Evolutionary conservation across 2,888 invertebrate species (phyloP), one percentile per base, ranked within the genome.

Genomic region (Melanargia galathea): DNA sequence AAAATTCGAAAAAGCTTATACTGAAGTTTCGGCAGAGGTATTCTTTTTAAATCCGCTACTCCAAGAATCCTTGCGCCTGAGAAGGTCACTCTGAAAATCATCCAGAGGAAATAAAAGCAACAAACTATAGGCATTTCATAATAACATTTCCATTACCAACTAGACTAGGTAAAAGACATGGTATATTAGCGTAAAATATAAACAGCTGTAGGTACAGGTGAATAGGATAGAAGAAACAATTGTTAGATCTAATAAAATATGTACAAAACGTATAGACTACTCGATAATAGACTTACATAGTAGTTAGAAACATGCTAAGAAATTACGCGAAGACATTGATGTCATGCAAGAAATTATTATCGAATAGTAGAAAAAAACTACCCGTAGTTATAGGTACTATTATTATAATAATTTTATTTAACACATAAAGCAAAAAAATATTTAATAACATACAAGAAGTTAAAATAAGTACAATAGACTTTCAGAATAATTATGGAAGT

Each of bases 1-100:
- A 30, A 48, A 22, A 35, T 58, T 58, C 30, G 40, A 56, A 49
- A 52, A 46, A 45, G 54, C 49, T 87, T 87, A 92, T 70, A 92
- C 92, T 73, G 92, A 91, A 57, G 92, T 92, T 86, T 92, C 92
- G 71, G 92, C 88, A 24, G 92, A 91, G 4, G 80, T 77, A 72
- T 78, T 82, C 76, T 87, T 89, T 68, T 80, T 85, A 75, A 82
- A 82, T 87, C 81, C 82, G 64, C 83, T 82, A 75, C 87, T 86
- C 92, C 92, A 92, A 22, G 90, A 90, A 65, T 90, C 90, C 81
- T 87, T 92, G 69, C 90, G 83, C 76, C 83, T 88, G 74, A 86
- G 75, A 63, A 82, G 75, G 65, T 92, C 92, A 64, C 79, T 90
- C 92, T 92, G 92, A 75, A 88, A 91, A 78, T 64, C 70, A 74